Conservation (phyloP, 30 jellyfish, hydroid and myxozoan species). For the Nemopilema nomurai region DNA sequence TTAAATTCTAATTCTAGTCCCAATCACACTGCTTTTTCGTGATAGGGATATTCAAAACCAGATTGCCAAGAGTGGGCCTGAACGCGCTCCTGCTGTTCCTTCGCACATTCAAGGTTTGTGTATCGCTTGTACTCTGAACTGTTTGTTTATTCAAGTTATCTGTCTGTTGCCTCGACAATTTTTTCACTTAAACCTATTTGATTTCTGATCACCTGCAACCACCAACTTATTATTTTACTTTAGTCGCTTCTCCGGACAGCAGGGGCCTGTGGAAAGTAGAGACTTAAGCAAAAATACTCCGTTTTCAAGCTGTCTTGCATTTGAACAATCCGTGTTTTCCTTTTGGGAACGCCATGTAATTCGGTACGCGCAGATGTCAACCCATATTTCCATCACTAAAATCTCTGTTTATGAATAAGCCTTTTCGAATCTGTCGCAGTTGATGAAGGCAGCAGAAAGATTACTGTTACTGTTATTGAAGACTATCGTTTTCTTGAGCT, state of each 20-base stretch:
- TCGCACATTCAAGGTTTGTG: slow-evolving; percentile 80
- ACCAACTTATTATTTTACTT: not conserved
- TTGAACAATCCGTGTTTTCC: not conserved
- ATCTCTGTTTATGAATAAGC: not conserved
- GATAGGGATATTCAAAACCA: slow-evolving; percentile 82
- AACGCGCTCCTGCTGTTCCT: slow-evolving; percentile 81
- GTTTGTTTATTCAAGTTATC: not conserved
- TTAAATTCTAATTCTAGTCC: not conserved
- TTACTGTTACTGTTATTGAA: too few relatives aligned
- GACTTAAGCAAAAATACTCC: not conserved
- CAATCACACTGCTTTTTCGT: not conserved
- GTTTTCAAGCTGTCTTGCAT: not conserved
- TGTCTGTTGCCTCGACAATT: not conserved
- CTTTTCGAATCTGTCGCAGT: too few relatives aligned
- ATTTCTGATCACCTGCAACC: not conserved
- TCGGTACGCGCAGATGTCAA: not conserved
- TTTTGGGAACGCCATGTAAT: not conserved
- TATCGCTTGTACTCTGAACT: not conserved
- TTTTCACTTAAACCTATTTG: not conserved
- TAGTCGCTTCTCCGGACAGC: not conserved
- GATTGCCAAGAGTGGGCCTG: slow-evolving; percentile 83
- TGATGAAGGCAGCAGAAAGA: too few relatives aligned
- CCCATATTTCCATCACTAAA: not conserved
- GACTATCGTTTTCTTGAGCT: too few relatives aligned
- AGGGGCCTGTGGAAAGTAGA: not conserved